Percentiles rank a stretch among this genome's conserved stretches.
phyloP scores from a whole-genome alignment of 1,140 invertebrate species.

The Monomorium pharaonis region DNA sequence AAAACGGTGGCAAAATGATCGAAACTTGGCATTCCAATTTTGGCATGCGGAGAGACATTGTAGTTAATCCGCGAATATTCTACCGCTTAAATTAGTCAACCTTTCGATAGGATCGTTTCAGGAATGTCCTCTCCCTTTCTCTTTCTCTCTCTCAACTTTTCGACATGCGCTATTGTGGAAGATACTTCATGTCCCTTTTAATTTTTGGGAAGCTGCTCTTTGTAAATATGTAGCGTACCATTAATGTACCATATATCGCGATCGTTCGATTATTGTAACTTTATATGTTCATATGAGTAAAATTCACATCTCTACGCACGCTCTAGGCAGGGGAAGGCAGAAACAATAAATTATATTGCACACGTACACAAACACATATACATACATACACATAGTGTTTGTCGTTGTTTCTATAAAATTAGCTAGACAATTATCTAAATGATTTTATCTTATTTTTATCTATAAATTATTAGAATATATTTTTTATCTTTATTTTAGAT shows the following conservation, averaged over 20 bases:
- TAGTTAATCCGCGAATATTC: not conserved
- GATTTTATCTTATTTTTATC: no score
- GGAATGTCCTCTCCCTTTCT: not conserved
- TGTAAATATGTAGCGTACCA: conserved; percentile 17
- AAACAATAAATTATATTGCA: conserved; percentile 19
- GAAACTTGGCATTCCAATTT: not conserved
- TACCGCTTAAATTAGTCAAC: not conserved
- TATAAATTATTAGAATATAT: no score
- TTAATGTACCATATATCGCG: not conserved
- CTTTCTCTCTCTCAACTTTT: not conserved
- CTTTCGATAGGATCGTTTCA: not conserved
- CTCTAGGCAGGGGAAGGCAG: conserved; percentile 11
- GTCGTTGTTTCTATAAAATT: no score
- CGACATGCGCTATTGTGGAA: not conserved
- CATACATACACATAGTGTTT: no score
- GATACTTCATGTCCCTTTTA: not conserved
- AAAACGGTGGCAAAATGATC: conserved; percentile 1
- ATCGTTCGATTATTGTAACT: not conserved
- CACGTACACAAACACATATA: no score
- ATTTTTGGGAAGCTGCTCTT: conserved; percentile 10
- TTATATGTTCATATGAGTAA: conserved; percentile 15
- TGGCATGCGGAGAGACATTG: not conserved
- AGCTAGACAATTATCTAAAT: no score
- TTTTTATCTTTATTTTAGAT: no score
- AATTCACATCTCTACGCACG: conserved; percentile 72